Percentiles rank a stretch among this genome's conserved stretches.
Conservation (phyloP, 2,797 vertebrate genomes). For the Helarctos malayanus region DNA sequence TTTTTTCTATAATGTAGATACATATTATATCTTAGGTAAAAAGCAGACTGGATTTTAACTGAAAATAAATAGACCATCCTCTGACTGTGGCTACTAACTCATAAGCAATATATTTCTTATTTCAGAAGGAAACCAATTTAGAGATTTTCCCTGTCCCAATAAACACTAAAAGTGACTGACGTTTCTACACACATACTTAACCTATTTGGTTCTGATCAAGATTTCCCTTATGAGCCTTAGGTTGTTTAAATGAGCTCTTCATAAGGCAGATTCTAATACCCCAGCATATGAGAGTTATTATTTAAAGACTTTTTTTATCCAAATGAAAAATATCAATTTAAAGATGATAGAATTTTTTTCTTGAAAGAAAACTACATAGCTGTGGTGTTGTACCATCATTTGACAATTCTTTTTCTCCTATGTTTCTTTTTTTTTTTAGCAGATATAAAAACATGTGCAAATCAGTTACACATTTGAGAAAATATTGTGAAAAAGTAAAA, state of each 20-base stretch:
- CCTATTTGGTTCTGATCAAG: slow-evolving; percentile 1
- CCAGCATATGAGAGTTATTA: neutral
- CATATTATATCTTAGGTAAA: neutral
- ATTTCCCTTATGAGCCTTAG: neutral
- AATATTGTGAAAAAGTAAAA: neutral
- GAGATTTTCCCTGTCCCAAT: neutral
- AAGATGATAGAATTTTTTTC: slow-evolving; percentile 26
- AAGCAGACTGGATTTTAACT: slow-evolving; percentile 17
- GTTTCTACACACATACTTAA: neutral
- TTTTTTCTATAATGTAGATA: slow-evolving; percentile 8
- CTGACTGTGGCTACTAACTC: neutral
- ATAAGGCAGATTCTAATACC: neutral
- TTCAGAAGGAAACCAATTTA: slow-evolving; percentile 45
- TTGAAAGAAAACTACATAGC: neutral
- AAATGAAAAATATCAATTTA: slow-evolving; percentile 31
- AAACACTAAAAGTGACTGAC: neutral
- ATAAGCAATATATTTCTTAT: slow-evolving; percentile 34
- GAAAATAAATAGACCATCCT: neutral
- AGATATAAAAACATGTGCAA: neutral
- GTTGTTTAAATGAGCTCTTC: slow-evolving; percentile 15
- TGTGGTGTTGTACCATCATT: neutral
- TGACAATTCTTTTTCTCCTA: neutral
- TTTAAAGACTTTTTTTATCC: slow-evolving; percentile 6
- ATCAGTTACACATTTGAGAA: slow-evolving; percentile 52
- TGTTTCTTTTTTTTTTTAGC: slow-evolving; percentile 39